Base-by-base conservation (phyloP, 2,888 invertebrate genomes). In the Cryptocheilus praepositus region DNA sequence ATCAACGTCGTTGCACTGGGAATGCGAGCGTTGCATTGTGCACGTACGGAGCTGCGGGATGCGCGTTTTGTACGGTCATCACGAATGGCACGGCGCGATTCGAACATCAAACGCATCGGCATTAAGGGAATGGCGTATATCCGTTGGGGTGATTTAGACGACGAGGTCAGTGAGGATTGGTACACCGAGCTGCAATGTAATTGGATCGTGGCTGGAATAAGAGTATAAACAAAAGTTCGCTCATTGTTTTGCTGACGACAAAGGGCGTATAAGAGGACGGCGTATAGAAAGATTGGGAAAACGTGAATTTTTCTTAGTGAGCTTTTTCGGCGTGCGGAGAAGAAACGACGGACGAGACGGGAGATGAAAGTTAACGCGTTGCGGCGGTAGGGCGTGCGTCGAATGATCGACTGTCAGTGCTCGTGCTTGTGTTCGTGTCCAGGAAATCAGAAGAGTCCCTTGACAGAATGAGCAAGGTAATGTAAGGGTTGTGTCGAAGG, bases 121-220 rank as follows among this genome's bases (percentile, higher is more conserved):
- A 83, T 70, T 71, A 81, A 83, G 81, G 74, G 84, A 84, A 86
- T 85, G 77, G 84, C 81, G 83, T 81, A 81, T 83, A 86, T 85
- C 86, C 86, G 85, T 82, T 82, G 76, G 86, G 82, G 83, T 83
- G 83, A 86, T 85, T 85, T 80, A 79, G 74, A 70, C 65, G 77
- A 61, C 70, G 77, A 76, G 79, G 81, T 82, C 81, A 83, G 79
- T 77, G 71, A 72, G 64, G 72, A 72, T 36, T 36, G 36, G 36
- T 36, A 36, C 36, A 11, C 36, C 36, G 36, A 11, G 36, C 36
- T 11, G 36, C 36, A 36, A 36, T 36, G 36, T 36, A 36, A 71
- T 74, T 68, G 65, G 43, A 68, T 70, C 67, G 69, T 58, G 49
- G 25, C 22, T 61, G 44, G 61, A 66, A 59, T 68, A 71, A 74